Conservation (phyloP, 1,140 invertebrate species). For the Wiebesia pumilae region DNA sequence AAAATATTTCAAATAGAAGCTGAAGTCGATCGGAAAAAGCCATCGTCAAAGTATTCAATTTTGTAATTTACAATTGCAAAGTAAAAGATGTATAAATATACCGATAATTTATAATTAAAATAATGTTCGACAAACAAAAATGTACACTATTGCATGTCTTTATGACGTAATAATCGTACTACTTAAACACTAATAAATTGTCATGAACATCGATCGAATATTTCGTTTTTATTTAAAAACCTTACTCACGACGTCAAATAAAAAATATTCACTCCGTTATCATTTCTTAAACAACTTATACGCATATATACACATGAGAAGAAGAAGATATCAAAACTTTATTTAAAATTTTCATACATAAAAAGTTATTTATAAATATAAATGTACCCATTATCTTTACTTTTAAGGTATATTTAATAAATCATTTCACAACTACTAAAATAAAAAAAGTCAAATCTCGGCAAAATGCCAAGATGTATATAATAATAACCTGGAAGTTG, state of each 20-base stretch:
- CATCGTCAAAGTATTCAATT: conserved; percentile 26
- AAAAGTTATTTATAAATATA: no score
- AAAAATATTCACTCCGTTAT: no score
- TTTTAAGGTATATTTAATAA: not conserved
- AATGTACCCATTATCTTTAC: no score
- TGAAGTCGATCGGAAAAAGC: conserved; percentile 4
- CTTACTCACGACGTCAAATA: not conserved
- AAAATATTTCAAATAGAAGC: not conserved
- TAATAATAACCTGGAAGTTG: no score
- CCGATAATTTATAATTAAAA: conserved; percentile 29
- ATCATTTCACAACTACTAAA: not conserved
- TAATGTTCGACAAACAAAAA: conserved; percentile 34
- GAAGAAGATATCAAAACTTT: no score
- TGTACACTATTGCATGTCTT: conserved; percentile 2
- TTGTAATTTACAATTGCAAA: conserved; percentile 13
- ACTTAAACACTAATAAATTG: conserved; percentile 35
- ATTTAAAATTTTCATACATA: no score
- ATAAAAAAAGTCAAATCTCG: no score
- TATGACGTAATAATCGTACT: not conserved
- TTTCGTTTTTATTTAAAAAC: not conserved
- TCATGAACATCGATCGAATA: conserved; percentile 12
- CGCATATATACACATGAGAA: no score
- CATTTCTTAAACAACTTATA: no score
- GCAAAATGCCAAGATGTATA: no score
- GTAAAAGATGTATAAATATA: not conserved